These are phyloP conservation scores for Nycticorax nycticorax DNA, from an alignment of 2,113 vertebrate species.

Conservation along the genomic window DNA sequence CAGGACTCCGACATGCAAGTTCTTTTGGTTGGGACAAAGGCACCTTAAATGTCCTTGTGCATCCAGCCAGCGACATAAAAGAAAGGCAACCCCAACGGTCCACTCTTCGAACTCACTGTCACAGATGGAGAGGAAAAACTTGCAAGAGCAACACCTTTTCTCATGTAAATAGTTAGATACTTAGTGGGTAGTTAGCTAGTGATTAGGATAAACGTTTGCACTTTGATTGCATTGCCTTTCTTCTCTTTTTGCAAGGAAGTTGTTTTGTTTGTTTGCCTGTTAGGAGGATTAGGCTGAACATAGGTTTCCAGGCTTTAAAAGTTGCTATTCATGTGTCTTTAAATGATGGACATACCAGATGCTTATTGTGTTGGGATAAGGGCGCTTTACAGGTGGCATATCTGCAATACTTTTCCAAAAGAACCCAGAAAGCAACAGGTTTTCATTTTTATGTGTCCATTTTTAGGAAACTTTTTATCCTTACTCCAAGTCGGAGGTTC, in stretches of 20 bases:
- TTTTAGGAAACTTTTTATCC: not conserved
- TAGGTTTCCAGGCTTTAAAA: constrained; percentile 38
- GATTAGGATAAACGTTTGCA: constrained; percentile 41
- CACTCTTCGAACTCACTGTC: not conserved
- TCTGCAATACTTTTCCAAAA: not conserved
- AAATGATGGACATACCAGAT: constrained; percentile 10
- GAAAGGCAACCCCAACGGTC: not conserved
- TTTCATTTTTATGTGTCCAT: not conserved
- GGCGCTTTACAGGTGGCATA: not conserved
- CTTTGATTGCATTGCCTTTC: constrained; percentile 24
- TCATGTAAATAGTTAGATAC: constrained; percentile 38
- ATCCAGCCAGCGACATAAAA: not conserved
- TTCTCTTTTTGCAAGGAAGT: constrained; percentile 41
- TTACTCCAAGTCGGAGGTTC: not conserved
- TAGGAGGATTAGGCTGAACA: constrained; percentile 40
- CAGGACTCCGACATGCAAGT: not conserved
- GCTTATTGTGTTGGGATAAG: not conserved
- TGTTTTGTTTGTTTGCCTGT: constrained; percentile 57
- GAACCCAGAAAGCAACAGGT: not conserved
- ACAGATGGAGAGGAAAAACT: not conserved
- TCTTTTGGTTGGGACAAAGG: not conserved
- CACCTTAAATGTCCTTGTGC: not conserved
- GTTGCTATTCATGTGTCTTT: constrained; percentile 21
- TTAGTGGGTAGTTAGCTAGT: constrained; percentile 52
- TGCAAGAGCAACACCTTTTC: constrained; percentile 52